Evolutionary conservation across 2,113 vertebrate genomes (phyloP), one percentile per base, ranked within the genome.

Genomic region (Eira barbara): DNA sequence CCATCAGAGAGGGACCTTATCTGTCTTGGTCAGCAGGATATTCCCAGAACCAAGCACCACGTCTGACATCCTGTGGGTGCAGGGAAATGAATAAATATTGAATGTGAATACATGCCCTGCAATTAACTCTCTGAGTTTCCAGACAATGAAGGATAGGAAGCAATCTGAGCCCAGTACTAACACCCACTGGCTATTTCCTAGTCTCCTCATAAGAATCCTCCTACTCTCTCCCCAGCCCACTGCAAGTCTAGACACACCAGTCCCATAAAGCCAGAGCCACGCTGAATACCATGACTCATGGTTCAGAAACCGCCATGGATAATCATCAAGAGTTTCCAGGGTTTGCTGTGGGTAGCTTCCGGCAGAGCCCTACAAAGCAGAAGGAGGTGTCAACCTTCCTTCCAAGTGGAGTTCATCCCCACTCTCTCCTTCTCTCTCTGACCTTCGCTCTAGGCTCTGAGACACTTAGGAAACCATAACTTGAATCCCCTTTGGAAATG

Each of bases 211-310:
- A 34, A 65, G 63, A 78, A 69, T 55, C 88, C 59, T 89, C 81
- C 79, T 36, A 36, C 91, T 42, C 86, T 25, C 42, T 80, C 45
- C 65, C 59, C 13, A 57, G 85, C 67, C 1, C 59, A 85, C 93
- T 73, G 29, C 55, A 82, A 86, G 98, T 96, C 97, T 96, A 97
- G 97, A 97, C 93, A 89, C 81, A 49, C 52, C 65, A 25, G 94
- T 34, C 52, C 67, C 78, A 97, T 45, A 61, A 39, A 95, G 81
- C 80, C 10, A 21, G 67, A 92, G 71, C n/a, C 84, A 59, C 12
- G 9, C 0, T 14, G 73, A 69, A 52, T 1, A 23, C 0, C 23
- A 15, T 97, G 97, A 97, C 63, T 98, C 97, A 96, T 4, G 7
- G 55, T 34, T 94, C 90, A 76, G 91, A 89, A 83, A 29, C n/a